These are phyloP conservation scores for Charina bottae DNA, from an alignment of 2,113 vertebrate species.

Conservation along the genomic window DNA sequence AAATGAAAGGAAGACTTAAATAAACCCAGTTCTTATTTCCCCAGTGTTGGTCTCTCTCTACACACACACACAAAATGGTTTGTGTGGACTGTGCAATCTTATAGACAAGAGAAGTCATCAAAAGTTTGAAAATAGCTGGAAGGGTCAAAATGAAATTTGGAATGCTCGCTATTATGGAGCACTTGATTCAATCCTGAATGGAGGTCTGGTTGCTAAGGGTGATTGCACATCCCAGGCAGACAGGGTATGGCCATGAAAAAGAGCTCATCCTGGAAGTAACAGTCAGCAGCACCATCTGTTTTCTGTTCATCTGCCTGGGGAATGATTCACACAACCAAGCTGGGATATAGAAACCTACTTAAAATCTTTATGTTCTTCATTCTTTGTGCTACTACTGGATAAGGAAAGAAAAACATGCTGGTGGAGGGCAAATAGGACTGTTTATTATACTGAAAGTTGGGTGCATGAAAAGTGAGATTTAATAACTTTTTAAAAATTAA, in stretches of 20 bases:
- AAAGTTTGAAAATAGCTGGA: conserved; percentile 36
- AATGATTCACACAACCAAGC: not conserved
- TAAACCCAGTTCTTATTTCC: conserved; percentile 52
- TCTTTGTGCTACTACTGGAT: not conserved
- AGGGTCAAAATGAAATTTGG: conserved; percentile 12
- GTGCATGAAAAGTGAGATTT: not conserved
- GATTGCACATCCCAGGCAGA: not conserved
- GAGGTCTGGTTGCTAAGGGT: not conserved
- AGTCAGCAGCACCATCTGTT: no score
- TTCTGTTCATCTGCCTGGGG: not conserved
- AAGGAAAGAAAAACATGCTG: not conserved
- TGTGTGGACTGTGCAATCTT: not conserved
- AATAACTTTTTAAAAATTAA: not conserved
- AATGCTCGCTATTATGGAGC: not conserved
- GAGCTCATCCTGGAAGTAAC: not conserved
- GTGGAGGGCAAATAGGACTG: no score
- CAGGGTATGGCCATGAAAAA: not conserved
- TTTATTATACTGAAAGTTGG: no score
- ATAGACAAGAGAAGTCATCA: conserved; percentile 2
- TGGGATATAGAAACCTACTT: not conserved
- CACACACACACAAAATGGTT: conserved; percentile 41
- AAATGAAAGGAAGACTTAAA: conserved; percentile 62
- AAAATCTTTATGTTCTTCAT: not conserved
- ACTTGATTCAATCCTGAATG: not conserved
- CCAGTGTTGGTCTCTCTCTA: conserved; percentile 51